phyloP scores from a whole-genome alignment of 2,797 vertebrate genomes.

The Heliangelus exortis region DNA sequence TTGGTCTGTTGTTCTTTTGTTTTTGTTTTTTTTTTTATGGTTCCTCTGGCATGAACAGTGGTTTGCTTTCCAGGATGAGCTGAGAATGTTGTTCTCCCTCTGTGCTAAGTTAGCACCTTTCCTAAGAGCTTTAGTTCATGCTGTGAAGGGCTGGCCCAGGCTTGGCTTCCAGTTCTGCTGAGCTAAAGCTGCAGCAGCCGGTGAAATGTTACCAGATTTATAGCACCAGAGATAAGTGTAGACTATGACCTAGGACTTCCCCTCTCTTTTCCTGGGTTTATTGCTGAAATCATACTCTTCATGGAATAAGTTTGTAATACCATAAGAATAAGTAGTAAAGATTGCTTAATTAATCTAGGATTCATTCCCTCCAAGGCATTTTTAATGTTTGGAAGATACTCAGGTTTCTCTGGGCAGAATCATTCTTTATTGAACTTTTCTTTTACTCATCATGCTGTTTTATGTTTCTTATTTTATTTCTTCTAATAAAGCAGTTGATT shows the following conservation, averaged over 20 bases:
- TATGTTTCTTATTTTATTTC: conserved; percentile 37
- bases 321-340: neutral
- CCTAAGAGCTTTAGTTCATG: neutral
- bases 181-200: neutral
- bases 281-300: neutral
- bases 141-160: neutral
- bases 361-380: neutral
- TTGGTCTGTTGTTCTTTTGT: neutral
- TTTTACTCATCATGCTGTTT: conserved; percentile 12
- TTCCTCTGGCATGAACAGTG: neutral
- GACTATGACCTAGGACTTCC: neutral
- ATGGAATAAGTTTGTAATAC: neutral
- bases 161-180: neutral
- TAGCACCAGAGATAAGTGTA: accelerated
- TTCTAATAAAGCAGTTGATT: conserved; percentile 43
- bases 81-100: neutral
- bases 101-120: neutral
- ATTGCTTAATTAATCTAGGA: neutral
- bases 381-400: neutral
- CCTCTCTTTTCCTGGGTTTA: neutral
- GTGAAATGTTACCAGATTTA: neutral
- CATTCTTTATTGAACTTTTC: neutral
- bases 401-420: neutral
- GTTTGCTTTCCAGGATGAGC: neutral
- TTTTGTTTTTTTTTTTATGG: neutral